Percentiles rank a stretch among this genome's conserved stretches.
Conservation (phyloP, 2,888 invertebrate genomes). For the Tenthredo notha region DNA sequence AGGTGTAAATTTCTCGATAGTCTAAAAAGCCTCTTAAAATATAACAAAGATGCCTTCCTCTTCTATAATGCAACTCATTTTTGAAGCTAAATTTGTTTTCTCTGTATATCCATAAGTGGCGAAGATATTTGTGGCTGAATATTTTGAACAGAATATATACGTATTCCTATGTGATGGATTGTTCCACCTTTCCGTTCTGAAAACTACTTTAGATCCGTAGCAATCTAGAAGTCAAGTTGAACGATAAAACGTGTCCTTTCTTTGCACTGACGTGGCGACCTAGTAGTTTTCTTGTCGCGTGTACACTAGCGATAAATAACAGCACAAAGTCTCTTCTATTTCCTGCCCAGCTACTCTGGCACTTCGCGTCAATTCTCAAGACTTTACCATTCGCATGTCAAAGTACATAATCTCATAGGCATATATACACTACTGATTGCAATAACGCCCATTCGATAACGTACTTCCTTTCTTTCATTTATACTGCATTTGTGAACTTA, state of each 20-base stretch:
- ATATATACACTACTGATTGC: neutral
- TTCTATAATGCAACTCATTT: neutral
- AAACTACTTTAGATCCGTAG: conserved; percentile 13
- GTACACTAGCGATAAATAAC: conserved; percentile 37
- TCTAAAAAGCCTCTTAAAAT: neutral
- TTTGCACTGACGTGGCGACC: conserved; percentile 19
- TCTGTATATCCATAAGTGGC: neutral
- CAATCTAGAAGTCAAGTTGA: conserved; percentile 37
- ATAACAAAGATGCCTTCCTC: neutral
- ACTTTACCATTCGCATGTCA: neutral
- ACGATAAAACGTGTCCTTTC: conserved; percentile 33
- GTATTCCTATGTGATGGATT: neutral
- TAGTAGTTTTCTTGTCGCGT: conserved; percentile 31
- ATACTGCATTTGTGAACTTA: neutral
- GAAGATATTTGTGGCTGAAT: neutral
- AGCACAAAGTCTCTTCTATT: conserved; percentile 15
- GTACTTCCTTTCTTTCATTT: conserved; percentile 9
- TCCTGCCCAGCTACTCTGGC: conserved; percentile 37
- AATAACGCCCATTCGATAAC: conserved; percentile 6
- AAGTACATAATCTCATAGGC: neutral
- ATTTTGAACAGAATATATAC: neutral
- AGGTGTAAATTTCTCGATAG: neutral
- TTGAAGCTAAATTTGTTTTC: neutral
- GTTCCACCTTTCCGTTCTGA: conserved; percentile 4
- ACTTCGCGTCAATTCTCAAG: conserved; percentile 38